These are phyloP conservation scores for Xestia xanthographa DNA, from an alignment of 2,888 invertebrate species.

Conservation along the genomic window DNA sequence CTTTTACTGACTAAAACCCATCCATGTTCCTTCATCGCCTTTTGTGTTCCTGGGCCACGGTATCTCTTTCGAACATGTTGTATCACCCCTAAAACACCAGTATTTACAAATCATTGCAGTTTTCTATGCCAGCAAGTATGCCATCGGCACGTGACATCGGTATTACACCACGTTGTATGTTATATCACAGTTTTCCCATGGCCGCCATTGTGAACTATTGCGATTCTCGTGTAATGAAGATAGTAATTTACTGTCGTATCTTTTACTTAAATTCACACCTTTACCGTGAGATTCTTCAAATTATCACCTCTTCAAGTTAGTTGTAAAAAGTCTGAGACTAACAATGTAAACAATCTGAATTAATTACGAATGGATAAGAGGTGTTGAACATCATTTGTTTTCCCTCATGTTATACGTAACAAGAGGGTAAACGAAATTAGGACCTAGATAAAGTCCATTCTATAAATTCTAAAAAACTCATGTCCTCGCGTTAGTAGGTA, in stretches of 20 bases:
- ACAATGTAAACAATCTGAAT: neutral
- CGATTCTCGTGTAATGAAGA: conserved; percentile 30
- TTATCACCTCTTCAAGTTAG: neutral
- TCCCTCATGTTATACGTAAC: too few relatives aligned
- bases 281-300: conserved; percentile 21
- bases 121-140: conserved; percentile 44
- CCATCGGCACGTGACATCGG: conserved; percentile 33
- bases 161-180: conserved; percentile 45
- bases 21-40: too few relatives aligned
- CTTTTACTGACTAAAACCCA: too few relatives aligned
- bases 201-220: conserved; percentile 42
- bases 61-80: too few relatives aligned
- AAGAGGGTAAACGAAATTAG: too few relatives aligned
- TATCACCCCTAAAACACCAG: neutral
- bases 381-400: too few relatives aligned
- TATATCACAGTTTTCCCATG: conserved; percentile 52
- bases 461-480: neutral
- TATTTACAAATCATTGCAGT: conserved; percentile 24
- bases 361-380: neutral
- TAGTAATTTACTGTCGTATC: conserved; percentile 29
- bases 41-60: too few relatives aligned
- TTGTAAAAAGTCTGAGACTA: neutral
- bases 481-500: too few relatives aligned
- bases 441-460: neutral
- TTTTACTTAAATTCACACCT: conserved; percentile 12